Evolutionary conservation across 2,797 vertebrate genomes (phyloP).

Genomic region (Muscicapa striata): DNA sequence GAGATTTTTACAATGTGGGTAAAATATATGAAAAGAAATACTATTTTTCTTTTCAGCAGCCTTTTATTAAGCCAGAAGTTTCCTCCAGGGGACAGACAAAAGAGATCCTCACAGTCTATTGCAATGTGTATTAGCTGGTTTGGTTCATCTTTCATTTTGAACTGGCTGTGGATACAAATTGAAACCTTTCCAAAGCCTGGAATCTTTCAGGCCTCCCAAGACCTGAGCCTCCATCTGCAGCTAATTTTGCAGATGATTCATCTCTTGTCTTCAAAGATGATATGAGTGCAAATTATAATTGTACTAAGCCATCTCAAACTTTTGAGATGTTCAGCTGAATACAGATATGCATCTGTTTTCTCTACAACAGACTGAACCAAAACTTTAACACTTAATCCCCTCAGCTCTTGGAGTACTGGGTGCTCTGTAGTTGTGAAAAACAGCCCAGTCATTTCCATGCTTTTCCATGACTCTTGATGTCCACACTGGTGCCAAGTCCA

Average conservation of each 20-base stretch:
- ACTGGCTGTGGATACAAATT: slow-evolving; percentile 20
- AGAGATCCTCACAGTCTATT: not conserved
- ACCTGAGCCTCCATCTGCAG: slow-evolving; percentile 45
- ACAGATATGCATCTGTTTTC: slow-evolving; percentile 11
- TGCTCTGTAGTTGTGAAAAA: not conserved
- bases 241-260: slow-evolving; percentile 47
- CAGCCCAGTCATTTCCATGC: not conserved
- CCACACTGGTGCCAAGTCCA: not conserved
- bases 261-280: slow-evolving; percentile 36
- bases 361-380: not conserved
- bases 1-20: not conserved
- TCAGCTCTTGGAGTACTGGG: not conserved
- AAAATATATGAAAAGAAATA: slow-evolving; percentile 27
- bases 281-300: slow-evolving; percentile 12
- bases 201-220: slow-evolving; percentile 34
- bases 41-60: not conserved
- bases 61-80: slow-evolving; percentile 20
- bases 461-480: not conserved
- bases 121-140: not conserved
- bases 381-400: not conserved
- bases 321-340: not conserved
- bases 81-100: slow-evolving; percentile 8
- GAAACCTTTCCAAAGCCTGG: slow-evolving; percentile 14
- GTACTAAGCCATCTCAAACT: not conserved
- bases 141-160: slow-evolving; percentile 49